Percentiles rank a stretch among this genome's conserved stretches.
These are phyloP conservation scores for Pseudomyrmex concolor DNA, from an alignment of 1,140 invertebrate species.

Conservation along the genomic window DNA sequence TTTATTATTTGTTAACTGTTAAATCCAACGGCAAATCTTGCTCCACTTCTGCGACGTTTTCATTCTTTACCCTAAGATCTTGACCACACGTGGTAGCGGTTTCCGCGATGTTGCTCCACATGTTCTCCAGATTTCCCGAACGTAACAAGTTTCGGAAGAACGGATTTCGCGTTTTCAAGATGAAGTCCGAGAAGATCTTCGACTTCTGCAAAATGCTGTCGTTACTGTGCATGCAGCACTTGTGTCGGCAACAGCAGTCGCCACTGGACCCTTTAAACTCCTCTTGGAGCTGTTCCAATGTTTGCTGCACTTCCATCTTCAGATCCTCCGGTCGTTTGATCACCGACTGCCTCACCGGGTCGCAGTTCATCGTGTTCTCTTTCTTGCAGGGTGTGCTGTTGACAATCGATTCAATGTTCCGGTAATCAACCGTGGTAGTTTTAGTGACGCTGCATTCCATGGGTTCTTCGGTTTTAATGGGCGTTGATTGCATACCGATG, in stretches of 20 bases:
- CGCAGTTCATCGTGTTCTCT: constrained; percentile 66
- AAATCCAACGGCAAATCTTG: constrained; percentile 83
- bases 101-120: constrained; percentile 79
- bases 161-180: constrained; percentile 82
- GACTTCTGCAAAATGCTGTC: constrained; percentile 80
- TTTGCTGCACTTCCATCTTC: constrained; percentile 77
- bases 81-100: constrained; percentile 77
- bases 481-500: constrained; percentile 82
- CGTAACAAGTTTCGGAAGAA: constrained; percentile 80
- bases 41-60: constrained; percentile 79
- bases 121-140: constrained; percentile 80
- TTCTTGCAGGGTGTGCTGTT: constrained; percentile 79
- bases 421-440: constrained; percentile 80
- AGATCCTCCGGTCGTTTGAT: constrained; percentile 81
- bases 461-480: constrained; percentile 80
- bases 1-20: constrained; percentile 81
- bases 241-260: constrained; percentile 81
- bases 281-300: constrained; percentile 51
- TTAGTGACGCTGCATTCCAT: constrained; percentile 69
- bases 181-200: constrained; percentile 82
- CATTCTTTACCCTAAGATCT: constrained; percentile 80
- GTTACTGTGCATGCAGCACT: constrained; percentile 81
- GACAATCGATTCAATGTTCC: constrained; percentile 84
- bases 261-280: constrained; percentile 28
- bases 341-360: constrained; percentile 80